Evolutionary conservation across 2,113 vertebrate genomes (phyloP).

Genomic region (Brachyhypopomus occidentalis): DNA sequence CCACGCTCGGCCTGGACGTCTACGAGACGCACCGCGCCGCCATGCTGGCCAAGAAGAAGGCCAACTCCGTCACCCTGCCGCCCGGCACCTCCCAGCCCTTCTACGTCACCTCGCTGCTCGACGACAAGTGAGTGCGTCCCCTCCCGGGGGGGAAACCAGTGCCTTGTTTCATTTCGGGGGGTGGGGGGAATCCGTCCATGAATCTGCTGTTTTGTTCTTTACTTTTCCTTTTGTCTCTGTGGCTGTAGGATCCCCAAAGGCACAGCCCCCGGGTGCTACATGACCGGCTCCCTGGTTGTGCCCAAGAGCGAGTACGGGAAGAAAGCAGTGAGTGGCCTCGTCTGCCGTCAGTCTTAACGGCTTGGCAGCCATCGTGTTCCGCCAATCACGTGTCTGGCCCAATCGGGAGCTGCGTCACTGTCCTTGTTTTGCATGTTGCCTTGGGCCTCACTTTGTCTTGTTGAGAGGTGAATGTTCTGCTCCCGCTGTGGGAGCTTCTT

Average conservation of each 20-base stretch:
- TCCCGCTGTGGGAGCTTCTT: background rate
- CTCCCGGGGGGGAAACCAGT: background rate
- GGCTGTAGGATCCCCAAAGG: slow-evolving; percentile 89
- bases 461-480: background rate
- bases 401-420: slow-evolving; percentile 10
- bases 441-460: slow-evolving; percentile 10
- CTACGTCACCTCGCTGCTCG: slow-evolving; percentile 90
- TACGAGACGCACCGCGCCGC: slow-evolving; percentile 93
- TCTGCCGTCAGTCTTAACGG: background rate
- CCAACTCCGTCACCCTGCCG: slow-evolving; percentile 85
- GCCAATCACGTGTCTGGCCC: background rate
- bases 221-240: background rate
- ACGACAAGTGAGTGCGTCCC: slow-evolving; percentile 89
- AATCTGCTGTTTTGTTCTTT: background rate
- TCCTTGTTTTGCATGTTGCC: slow-evolving; percentile 25
- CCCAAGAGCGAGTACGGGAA: slow-evolving; percentile 96
- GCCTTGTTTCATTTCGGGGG: too few relatives aligned
- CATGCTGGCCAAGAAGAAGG: slow-evolving; percentile 93
- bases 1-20: slow-evolving; percentile 88
- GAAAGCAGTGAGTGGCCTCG: slow-evolving; percentile 92
- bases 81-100: slow-evolving; percentile 89
- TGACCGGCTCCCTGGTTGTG: slow-evolving; percentile 87
- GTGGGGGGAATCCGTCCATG: background rate
- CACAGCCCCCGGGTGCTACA: slow-evolving; percentile 91
- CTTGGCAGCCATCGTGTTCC: background rate